Percentiles rank a stretch among this genome's conserved stretches.
These are phyloP conservation scores for Boloria selene DNA, from an alignment of 2,888 invertebrate species.

Conservation along the genomic window DNA sequence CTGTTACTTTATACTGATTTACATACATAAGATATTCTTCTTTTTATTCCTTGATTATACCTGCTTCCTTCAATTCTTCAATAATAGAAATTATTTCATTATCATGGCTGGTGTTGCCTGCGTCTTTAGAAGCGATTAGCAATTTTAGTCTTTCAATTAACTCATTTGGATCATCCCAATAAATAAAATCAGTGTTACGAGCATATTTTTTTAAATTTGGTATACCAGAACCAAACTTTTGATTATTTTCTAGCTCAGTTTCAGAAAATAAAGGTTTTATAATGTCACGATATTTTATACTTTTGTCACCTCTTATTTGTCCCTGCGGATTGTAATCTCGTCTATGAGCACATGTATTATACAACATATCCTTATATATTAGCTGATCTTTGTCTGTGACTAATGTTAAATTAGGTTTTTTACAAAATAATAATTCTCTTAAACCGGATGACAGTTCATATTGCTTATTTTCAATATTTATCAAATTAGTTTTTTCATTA, in stretches of 20 bases:
- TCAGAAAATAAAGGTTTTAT: conserved; percentile 25
- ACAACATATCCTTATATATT: too few relatives aligned
- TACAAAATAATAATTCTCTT: too few relatives aligned
- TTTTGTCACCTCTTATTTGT: too few relatives aligned
- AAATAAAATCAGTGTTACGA: conserved; percentile 37
- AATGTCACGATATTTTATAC: background rate
- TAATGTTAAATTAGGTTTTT: too few relatives aligned
- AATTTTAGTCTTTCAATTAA: conserved; percentile 41
- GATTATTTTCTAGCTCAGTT: conserved; percentile 1
- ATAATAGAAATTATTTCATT: conserved; percentile 55
- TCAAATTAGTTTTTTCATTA: too few relatives aligned
- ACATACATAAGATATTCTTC: background rate
- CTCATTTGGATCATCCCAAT: conserved; percentile 43
- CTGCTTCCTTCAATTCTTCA: conserved; percentile 43
- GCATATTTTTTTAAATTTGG: conserved; percentile 35
- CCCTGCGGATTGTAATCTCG: too few relatives aligned
- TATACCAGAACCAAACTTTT: conserved; percentile 17
- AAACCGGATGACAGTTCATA: too few relatives aligned
- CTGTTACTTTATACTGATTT: too few relatives aligned
- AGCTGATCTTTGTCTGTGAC: too few relatives aligned
- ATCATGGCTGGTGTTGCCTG: conserved; percentile 41
- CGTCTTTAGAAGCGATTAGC: conserved; percentile 40
- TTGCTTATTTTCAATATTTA: too few relatives aligned
- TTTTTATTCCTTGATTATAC: conserved; percentile 33
- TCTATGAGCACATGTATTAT: too few relatives aligned